Conservation (phyloP, 2,797 vertebrate genomes). For the Buceros bicornis region DNA sequence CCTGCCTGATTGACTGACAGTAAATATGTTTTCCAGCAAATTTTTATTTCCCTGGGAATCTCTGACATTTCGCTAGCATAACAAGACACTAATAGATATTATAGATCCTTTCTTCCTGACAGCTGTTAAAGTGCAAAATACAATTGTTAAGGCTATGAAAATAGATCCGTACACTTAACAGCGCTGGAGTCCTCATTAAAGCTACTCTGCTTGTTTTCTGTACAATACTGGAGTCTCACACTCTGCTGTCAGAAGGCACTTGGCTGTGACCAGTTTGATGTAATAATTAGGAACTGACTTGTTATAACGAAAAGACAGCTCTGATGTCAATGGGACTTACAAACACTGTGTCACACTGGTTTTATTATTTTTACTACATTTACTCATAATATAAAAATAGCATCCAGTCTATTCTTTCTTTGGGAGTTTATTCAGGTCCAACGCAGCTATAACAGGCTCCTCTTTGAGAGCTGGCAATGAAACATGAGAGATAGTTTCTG, state of each 20-base stretch:
- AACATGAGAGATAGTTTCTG: slow-evolving; percentile 53
- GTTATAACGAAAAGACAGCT: slow-evolving; percentile 64
- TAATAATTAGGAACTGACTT: slow-evolving; percentile 77
- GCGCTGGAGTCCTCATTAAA: slow-evolving; percentile 34
- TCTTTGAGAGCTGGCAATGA: slow-evolving; percentile 53
- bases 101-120: background rate
- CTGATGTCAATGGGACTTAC: slow-evolving; percentile 62
- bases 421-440: slow-evolving; percentile 75
- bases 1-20: slow-evolving; percentile 22
- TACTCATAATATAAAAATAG: slow-evolving; percentile 81
- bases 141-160: slow-evolving; percentile 28
- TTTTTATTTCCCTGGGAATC: slow-evolving; percentile 58
- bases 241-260: slow-evolving; percentile 58
- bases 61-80: slow-evolving; percentile 19
- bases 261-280: slow-evolving; percentile 62
- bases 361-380: slow-evolving; percentile 81
- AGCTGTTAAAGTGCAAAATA: slow-evolving; percentile 1
- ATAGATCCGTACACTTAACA: slow-evolving; percentile 55
- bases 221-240: background rate
- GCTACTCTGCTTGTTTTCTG: background rate
- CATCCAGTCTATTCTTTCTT: slow-evolving; percentile 70
- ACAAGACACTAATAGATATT: slow-evolving; percentile 45
- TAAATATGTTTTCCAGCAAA: slow-evolving; percentile 28
- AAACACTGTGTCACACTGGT: slow-evolving; percentile 66
- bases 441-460: slow-evolving; percentile 32